Base-by-base conservation (phyloP, 2,888 invertebrate genomes). In the Aromia moschata region DNA sequence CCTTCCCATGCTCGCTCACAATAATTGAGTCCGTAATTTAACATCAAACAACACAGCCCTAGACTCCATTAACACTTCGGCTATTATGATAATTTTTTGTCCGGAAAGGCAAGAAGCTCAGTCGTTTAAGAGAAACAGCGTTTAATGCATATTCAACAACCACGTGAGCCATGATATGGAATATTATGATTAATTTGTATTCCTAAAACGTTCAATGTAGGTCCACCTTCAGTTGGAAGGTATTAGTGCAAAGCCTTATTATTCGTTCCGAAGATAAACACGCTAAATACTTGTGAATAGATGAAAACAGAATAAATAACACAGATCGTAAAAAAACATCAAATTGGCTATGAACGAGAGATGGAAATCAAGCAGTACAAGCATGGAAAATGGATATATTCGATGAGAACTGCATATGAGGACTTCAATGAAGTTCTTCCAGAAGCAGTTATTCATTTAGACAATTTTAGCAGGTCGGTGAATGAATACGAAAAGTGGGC, bases 31-130 rank as follows among this genome's bases (percentile, higher is more conserved):
- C 43, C 20, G 43, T 43, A 43, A 25, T 25, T 25, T 43, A n/a
- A 43, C 25, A 18, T 43, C 43, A 43, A 43, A 43, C 43, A 43
- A 43, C 18, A 43, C 12, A 14, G 20, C 7, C 43, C 18, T 12
- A 43, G 18, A 14, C 16, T 43, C 43, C 43, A 43, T 43, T 43
- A 43, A 43, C 43, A 43, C 43, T 43, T 25, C 33, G 11, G 43
- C 43, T 25, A 43, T 43, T 43, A 43, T 43, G 43, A 11, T 20
- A 43, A 43, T 43, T 43, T 43, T 43, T 43, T 12, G 7, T n/a
- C 20, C 43, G 16, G 14, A 43, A 43, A 20, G 12, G 20, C 25
- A 25, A 43, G 11, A 25, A 43, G 25, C 10, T 7, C 9, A 43
- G n/a, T 25, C 20, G 20, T 43, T 43, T 43, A 43, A 43, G 20